A percentile compares a stretch with the other conserved stretches of the same genome.
Evolutionary conservation across 1,140 invertebrate species (phyloP).

Genomic region (Onthophagus taurus): DNA sequence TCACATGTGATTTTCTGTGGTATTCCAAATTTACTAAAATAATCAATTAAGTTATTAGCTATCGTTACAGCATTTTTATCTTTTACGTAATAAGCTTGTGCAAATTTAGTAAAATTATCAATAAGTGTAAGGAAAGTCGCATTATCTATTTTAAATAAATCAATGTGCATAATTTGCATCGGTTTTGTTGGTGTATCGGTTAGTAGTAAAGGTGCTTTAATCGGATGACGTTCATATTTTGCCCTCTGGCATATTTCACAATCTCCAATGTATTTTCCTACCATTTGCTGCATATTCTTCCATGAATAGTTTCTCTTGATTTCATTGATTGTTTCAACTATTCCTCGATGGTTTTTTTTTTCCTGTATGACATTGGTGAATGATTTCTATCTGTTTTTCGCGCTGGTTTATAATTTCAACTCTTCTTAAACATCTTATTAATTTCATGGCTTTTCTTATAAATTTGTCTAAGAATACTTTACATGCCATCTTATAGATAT

Average conservation of each 20-base stretch:
- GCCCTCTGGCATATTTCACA: constrained; percentile 17
- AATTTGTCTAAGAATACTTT: too few species aligned
- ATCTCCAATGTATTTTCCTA: constrained; percentile 21
- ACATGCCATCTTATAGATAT: too few species aligned
- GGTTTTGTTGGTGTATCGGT: constrained; percentile 23
- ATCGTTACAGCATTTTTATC: constrained; percentile 11
- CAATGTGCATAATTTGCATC: constrained; percentile 26
- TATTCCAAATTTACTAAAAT: constrained; percentile 13
- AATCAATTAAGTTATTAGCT: constrained; percentile 15
- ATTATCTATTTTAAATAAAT: constrained; percentile 21
- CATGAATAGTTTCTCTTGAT: constrained; percentile 18
- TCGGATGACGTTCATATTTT: constrained; percentile 22
- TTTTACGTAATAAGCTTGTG: constrained; percentile 14
- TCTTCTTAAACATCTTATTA: too few species aligned
- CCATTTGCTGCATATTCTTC: constrained; percentile 18
- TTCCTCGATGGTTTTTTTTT: constrained; percentile 21
- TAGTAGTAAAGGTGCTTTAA: constrained; percentile 11
- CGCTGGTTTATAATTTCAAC: too few species aligned
- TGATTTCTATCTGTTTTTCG: constrained; percentile 2
- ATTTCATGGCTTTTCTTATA: too few species aligned
- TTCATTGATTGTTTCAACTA: constrained; percentile 16
- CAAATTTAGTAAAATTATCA: constrained; percentile 24
- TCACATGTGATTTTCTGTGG: constrained; percentile 16
- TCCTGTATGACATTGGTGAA: constrained; percentile 4
- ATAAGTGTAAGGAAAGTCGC: constrained; percentile 20